These are phyloP conservation scores for Machimus atricapillus DNA, from an alignment of 2,888 invertebrate genomes.

Conservation along the genomic window DNA sequence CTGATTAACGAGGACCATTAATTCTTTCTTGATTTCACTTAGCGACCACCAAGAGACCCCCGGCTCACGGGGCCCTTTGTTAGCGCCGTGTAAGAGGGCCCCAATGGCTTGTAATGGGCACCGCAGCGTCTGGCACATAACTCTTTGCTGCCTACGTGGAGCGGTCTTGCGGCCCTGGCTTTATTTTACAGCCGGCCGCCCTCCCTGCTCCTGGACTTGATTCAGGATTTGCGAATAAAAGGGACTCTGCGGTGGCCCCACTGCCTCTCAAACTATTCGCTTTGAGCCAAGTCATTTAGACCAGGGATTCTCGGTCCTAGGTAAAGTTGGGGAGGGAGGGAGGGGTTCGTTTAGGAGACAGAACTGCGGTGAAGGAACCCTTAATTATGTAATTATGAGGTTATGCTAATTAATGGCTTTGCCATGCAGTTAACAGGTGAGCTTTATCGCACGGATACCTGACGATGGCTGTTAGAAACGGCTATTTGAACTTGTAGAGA, in stretches of 20 bases:
- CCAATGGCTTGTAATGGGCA: neutral
- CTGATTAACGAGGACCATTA: slow-evolving; percentile 13
- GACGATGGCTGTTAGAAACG: neutral
- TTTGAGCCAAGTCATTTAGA: neutral
- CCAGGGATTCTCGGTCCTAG: neutral
- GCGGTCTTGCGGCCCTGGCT: neutral
- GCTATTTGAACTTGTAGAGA: neutral
- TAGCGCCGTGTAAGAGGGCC: neutral
- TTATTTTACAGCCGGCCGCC: neutral
- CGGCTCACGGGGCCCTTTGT: neutral
- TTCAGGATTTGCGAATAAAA: neutral
- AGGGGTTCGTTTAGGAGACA: neutral
- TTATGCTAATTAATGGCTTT: neutral
- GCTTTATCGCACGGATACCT: neutral
- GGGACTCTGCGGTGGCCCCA: neutral
- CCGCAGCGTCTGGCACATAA: neutral
- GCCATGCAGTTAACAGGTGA: neutral
- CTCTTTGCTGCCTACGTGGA: neutral
- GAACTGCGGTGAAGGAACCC: neutral
- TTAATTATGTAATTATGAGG: neutral
- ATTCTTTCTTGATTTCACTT: slow-evolving; percentile 29
- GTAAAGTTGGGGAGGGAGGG: neutral
- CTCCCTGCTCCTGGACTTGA: neutral
- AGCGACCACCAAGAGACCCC: neutral
- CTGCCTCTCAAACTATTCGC: neutral